Conservation (phyloP, 2,888 invertebrate genomes). For the Pristionchus japonicus region DNA sequence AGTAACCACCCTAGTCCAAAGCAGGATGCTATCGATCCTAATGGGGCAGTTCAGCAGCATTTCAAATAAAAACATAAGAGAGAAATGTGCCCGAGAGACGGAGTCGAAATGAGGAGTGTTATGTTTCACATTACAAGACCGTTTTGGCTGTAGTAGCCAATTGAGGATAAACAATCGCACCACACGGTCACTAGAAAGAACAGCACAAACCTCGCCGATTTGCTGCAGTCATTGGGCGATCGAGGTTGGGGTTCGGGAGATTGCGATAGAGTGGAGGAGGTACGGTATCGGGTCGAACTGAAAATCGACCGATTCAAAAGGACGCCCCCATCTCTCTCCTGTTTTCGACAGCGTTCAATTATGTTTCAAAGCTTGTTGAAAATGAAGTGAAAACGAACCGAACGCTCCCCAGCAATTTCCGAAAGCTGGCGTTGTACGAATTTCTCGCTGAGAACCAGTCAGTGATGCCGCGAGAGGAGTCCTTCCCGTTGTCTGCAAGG, state of each 20-base stretch:
- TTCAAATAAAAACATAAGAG: too few species aligned
- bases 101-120: too few species aligned
- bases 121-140: too few species aligned
- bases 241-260: constrained; percentile 39
- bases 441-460: constrained; percentile 33
- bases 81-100: too few species aligned
- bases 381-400: constrained; percentile 24
- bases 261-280: constrained; percentile 28
- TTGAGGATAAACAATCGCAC: too few species aligned
- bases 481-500: constrained; percentile 24
- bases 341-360: neutral
- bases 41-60: too few species aligned
- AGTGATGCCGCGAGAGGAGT: constrained; percentile 23
- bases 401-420: constrained; percentile 40
- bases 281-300: constrained; percentile 19
- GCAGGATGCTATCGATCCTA: too few species aligned
- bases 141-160: too few species aligned
- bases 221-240: constrained; percentile 44
- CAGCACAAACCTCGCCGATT: constrained; percentile 48
- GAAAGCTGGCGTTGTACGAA: constrained; percentile 43
- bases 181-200: too few species aligned
- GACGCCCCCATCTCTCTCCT: too few species aligned
- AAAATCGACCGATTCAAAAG: neutral
- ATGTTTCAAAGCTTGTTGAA: neutral
- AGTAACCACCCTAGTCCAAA: too few species aligned